Base-by-base conservation (phyloP, 2,888 invertebrate genomes). In the Trichopria drosophilae region DNA sequence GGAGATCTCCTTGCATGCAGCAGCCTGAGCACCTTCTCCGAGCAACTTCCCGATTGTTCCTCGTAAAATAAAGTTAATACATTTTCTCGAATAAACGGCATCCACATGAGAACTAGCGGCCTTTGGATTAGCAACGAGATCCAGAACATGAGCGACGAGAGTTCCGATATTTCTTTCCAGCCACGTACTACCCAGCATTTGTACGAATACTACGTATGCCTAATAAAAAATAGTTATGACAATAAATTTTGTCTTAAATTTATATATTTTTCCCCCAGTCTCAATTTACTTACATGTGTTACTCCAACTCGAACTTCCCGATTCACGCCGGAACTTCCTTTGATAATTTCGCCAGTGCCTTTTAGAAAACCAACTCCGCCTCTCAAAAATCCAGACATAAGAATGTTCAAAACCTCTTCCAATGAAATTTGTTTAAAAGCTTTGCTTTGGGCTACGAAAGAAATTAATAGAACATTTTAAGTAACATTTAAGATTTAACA, bases 221-320 rank as follows among this genome's bases (percentile, higher is more conserved):
- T 93, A 74, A 59, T 77, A 75, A 41, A 16, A 42, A 47, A 13
- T 13, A 29, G 10, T 28, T 19, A 10, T n/a, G n/a, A 36, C 19
- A 19, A n/a, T 12, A 3, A 3, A 24, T 26, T n/a, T 12, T 28
- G 18, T 10, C 10, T 1, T 13, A 15, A 29, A 28, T 10, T 31
- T 31, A 41, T 51, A 10, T 44, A 39, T 28, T 26, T 37, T 4
- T 26, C 16, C n/a, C 26, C 44, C 13, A 43, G 39, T 22, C 3
- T 4, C 15, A 28, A 20, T 20, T 35, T 57, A 81, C 86, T 84
- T 77, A 93, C 93, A 80, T 98, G 93, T 4, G 98, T 96, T 0
- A 99, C 93, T 52, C 98, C 98, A 50, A 99, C 95, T 60, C 98
- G 82, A 46, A 98, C 92, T 81, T 99, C 98, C 56, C 95, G 81